These are phyloP conservation scores for Varroa destructor DNA, from an alignment of 1,140 invertebrate species.

Conservation along the genomic window DNA sequence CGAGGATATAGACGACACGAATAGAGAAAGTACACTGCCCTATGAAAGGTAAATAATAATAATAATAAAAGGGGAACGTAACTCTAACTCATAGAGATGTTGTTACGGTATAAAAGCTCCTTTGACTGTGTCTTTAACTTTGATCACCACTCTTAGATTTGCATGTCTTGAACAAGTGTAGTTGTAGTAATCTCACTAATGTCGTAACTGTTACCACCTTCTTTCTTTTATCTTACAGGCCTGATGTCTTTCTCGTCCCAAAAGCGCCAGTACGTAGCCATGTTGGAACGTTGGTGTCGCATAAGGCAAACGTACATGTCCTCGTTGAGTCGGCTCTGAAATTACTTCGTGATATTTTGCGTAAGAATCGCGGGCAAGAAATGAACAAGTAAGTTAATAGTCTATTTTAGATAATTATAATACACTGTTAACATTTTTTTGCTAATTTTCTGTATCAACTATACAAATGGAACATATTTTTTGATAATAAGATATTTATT, in stretches of 20 bases:
- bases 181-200: neutral
- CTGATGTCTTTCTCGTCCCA: constrained; percentile 36
- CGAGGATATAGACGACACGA: neutral
- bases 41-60: neutral
- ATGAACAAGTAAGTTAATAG: constrained; percentile 9
- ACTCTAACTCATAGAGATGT: neutral
- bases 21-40: neutral
- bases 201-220: neutral
- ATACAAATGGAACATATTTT: constrained; percentile 6
- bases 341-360: constrained; percentile 35
- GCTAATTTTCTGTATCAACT: constrained; percentile 4
- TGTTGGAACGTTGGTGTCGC: constrained; percentile 43
- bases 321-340: constrained; percentile 75
- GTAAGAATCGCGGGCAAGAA: constrained; percentile 9
- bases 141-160: no score
- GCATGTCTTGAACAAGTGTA: no score
- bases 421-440: neutral
- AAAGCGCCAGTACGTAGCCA: constrained; percentile 39
- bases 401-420: constrained; percentile 8
- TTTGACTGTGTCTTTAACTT: no score
- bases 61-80: neutral
- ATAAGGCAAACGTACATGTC: constrained; percentile 69
- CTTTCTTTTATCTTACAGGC: constrained; percentile 29
- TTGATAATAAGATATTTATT: neutral
- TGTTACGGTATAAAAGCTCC: neutral